phyloP scores from a whole-genome alignment of 2,113 vertebrate species.

The Silurus glanis region DNA sequence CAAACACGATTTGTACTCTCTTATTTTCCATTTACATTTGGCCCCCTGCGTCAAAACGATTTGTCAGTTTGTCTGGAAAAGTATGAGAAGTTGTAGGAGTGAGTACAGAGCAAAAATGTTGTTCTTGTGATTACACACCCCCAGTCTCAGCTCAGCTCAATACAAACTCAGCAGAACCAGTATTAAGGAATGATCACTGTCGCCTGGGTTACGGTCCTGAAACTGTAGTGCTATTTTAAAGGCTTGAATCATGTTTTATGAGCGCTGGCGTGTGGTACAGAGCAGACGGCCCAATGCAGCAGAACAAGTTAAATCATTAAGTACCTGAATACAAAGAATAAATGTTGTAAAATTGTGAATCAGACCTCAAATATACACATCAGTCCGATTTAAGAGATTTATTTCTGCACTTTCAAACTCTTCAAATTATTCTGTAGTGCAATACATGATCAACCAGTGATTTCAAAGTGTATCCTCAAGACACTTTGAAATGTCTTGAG shows the following conservation, averaged over 20 bases:
- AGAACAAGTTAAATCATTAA: not conserved
- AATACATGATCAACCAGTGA: not conserved
- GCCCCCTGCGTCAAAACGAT: not conserved
- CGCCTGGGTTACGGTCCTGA: not conserved
- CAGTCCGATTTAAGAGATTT: not conserved
- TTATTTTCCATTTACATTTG: not conserved
- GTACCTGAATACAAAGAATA: slow-evolving; percentile 11
- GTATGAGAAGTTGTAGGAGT: not conserved
- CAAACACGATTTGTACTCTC: slow-evolving; percentile 6
- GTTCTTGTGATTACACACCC: slow-evolving; percentile 9
- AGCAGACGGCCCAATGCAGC: not conserved
- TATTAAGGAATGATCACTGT: slow-evolving; percentile 19
- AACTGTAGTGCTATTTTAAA: slow-evolving; percentile 9
- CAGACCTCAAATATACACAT: not conserved
- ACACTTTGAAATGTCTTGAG: not conserved
- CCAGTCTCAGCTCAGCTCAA: not conserved
- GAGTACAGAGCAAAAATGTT: slow-evolving; percentile 4
- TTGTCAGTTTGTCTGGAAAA: not conserved
- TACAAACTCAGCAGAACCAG: not conserved
- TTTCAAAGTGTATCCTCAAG: no score
- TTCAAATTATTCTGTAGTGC: not conserved
- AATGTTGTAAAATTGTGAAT: not conserved
- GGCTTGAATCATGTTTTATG: slow-evolving; percentile 24
- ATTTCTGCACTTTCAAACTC: not conserved
- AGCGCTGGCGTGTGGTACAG: not conserved